Conservation (phyloP, 1,140 invertebrate species). For the Heliconius eleuchia region DNA sequence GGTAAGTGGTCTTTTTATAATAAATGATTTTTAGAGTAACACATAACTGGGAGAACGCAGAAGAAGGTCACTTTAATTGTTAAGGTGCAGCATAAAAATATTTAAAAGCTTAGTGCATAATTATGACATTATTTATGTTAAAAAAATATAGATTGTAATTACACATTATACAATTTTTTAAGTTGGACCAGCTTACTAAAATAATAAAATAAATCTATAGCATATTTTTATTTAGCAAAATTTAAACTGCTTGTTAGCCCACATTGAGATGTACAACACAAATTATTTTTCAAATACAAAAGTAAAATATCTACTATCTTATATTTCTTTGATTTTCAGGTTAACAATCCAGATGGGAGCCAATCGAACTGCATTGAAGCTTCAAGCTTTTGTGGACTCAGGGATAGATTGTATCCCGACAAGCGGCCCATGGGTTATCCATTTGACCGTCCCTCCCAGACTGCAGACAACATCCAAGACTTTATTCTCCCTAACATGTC, state of each 20-base stretch:
- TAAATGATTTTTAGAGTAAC: neutral
- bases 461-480: conserved; percentile 82
- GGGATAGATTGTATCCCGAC: conserved; percentile 86
- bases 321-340: conserved; percentile 38
- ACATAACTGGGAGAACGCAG: no score
- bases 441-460: conserved; percentile 83
- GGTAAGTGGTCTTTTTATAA: conserved; percentile 69
- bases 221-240: neutral
- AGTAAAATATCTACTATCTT: no score
- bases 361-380: conserved; percentile 83
- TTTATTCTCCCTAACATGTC: conserved; percentile 83
- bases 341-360: conserved; percentile 80
- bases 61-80: no score
- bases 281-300: no score
- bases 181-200: neutral
- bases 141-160: no score
- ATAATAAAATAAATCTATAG: neutral
- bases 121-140: no score
- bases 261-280: no score
- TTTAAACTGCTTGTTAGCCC: no score
- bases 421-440: conserved; percentile 87
- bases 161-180: no score
- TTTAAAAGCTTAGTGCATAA: no score
- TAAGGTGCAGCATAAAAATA: no score
- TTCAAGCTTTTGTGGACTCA: conserved; percentile 86